Conservation (phyloP, 64 coral and sea anemone genomes). For the Porites lutea region DNA sequence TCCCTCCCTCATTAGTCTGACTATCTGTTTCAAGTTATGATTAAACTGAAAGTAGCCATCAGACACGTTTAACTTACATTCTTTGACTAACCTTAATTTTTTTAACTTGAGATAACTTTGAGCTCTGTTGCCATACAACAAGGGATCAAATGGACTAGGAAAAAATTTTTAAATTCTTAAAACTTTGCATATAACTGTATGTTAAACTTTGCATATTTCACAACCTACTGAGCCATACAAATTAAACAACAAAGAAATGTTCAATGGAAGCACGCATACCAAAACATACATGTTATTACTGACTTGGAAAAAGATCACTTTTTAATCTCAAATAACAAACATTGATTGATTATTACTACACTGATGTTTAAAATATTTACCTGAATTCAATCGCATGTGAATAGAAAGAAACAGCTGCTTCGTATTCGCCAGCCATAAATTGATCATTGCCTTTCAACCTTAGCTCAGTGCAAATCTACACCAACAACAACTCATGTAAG, state of each 20-base stretch:
- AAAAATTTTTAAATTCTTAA: neutral
- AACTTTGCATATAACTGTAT: neutral
- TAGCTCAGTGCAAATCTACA: conserved; percentile 23
- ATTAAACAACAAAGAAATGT: no score
- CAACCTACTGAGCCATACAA: no score
- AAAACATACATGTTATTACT: no score
- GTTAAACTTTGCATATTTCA: no score
- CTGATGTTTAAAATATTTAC: neutral
- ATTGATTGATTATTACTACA: neutral
- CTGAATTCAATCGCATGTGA: conserved; percentile 39
- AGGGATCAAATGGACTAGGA: conserved; percentile 73
- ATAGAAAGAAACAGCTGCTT: conserved; percentile 17
- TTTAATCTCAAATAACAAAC: neutral
- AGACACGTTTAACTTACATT: no score
- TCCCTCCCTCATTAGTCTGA: no score
- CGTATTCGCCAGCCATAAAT: conserved; percentile 14
- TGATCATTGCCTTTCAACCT: conserved; percentile 44
- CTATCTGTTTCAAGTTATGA: no score
- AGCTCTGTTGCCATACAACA: conserved; percentile 83
- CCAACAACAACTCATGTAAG: neutral
- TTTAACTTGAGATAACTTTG: conserved; percentile 75
- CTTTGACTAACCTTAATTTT: conserved; percentile 46
- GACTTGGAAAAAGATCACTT: no score
- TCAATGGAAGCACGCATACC: no score
- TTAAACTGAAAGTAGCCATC: no score